These are phyloP conservation scores for Umimayanthus chanpuru DNA, from an alignment of 92 coral and sea anemone species.

Conservation along the genomic window DNA sequence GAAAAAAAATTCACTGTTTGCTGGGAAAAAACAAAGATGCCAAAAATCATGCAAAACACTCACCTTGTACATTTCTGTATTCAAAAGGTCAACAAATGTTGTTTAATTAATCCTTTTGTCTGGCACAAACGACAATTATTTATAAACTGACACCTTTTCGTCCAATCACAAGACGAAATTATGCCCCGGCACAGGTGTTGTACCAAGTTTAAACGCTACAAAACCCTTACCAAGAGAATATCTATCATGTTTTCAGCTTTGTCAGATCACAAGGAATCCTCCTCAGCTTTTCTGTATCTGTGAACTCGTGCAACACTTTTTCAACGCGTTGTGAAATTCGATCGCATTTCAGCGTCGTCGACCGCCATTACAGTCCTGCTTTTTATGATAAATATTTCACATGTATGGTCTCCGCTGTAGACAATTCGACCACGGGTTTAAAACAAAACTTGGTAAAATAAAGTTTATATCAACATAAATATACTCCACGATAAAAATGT, in stretches of 20 bases:
- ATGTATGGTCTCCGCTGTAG: constrained; percentile 59
- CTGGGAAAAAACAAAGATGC: background rate
- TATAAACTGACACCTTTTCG: constrained; percentile 75
- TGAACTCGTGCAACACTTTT: constrained; percentile 41
- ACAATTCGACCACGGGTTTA: constrained; percentile 30
- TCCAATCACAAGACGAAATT: constrained; percentile 66
- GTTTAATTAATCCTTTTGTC: constrained; percentile 66
- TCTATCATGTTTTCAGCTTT: constrained; percentile 16
- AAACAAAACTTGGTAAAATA: constrained; percentile 18
- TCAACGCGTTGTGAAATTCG: constrained; percentile 70
- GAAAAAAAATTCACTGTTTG: too few relatives aligned
- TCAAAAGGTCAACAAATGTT: constrained; percentile 66
- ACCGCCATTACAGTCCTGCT: constrained; percentile 84
- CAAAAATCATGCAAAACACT: constrained; percentile 1
- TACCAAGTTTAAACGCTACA: constrained; percentile 70
- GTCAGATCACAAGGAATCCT: constrained; percentile 36
- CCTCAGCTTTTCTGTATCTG: constrained; percentile 12
- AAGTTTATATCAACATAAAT: constrained; percentile 38
- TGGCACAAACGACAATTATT: constrained; percentile 67
- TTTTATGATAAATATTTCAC: constrained; percentile 85
- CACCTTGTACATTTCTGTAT: constrained; percentile 33
- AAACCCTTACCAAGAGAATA: constrained; percentile 58
- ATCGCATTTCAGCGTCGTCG: constrained; percentile 75
- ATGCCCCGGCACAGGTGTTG: constrained; percentile 65
- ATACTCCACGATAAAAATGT: constrained; percentile 48